Evolutionary conservation across 1,140 invertebrate species (phyloP).

Genomic region (Trialeurodes vaporariorum): DNA sequence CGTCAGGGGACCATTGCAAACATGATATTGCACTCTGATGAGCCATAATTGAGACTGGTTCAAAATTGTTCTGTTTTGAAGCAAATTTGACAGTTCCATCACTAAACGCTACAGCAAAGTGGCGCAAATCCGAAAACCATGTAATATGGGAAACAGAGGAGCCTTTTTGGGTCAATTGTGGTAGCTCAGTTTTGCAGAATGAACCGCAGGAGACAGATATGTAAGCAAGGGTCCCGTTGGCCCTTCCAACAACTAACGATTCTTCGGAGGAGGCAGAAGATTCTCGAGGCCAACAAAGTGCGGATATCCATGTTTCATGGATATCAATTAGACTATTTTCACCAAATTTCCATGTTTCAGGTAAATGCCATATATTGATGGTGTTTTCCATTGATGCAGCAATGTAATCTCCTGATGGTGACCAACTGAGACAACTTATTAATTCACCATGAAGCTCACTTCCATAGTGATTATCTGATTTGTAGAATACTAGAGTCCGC

Average conservation of each 20-base stretch:
- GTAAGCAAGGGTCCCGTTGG: constrained; percentile 36
- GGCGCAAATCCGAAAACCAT: not conserved
- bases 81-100: not conserved
- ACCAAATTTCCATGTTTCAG: constrained; percentile 17
- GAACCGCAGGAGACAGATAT: constrained; percentile 2
- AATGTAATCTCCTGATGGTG: constrained; percentile 40
- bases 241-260: constrained; percentile 34
- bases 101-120: not conserved
- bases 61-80: not conserved
- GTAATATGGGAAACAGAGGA: not conserved
- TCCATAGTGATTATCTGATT: constrained; percentile 38
- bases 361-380: constrained; percentile 41
- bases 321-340: not conserved
- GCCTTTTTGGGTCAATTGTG: not conserved
- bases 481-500: constrained; percentile 46
- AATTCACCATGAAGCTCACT: constrained; percentile 41
- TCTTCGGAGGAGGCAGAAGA: constrained; percentile 31
- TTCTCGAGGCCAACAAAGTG: constrained; percentile 22
- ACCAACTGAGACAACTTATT: constrained; percentile 42
- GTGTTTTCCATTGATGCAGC: constrained; percentile 44
- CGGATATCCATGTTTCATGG: not conserved
- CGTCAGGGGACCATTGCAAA: constrained; percentile 42
- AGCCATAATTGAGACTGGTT: not conserved
- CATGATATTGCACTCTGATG: constrained; percentile 27
- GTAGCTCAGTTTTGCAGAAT: constrained; percentile 21